Evolutionary conservation across 2,113 vertebrate species (phyloP).

Genomic region (Balaeniceps rex): DNA sequence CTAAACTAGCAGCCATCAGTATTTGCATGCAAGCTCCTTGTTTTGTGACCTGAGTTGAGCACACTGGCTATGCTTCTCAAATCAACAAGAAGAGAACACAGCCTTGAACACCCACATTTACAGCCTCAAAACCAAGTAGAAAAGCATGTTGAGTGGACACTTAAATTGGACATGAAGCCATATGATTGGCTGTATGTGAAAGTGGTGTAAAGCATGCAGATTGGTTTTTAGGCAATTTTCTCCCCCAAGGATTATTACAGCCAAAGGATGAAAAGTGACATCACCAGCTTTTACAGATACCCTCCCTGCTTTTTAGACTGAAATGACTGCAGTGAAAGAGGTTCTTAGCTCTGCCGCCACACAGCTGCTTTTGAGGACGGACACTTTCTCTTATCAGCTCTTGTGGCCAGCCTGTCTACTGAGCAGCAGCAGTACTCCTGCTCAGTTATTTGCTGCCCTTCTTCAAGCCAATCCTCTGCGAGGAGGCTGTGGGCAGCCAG

Average conservation of each 20-base stretch:
- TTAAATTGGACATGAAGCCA: not conserved
- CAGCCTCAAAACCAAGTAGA: not conserved
- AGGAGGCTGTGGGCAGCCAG: not conserved
- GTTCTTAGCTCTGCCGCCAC: not conserved
- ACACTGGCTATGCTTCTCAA: not conserved
- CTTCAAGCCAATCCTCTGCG: not conserved
- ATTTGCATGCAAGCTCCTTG: not conserved
- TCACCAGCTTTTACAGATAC: not conserved
- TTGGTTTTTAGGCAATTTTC: not conserved
- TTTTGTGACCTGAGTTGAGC: not conserved
- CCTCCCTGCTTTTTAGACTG: not conserved
- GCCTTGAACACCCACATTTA: not conserved
- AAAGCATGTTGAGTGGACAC: not conserved
- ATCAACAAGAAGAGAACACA: not conserved
- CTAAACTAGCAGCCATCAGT: not conserved
- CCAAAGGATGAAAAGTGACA: not conserved
- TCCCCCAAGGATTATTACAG: not conserved
- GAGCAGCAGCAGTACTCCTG: not conserved
- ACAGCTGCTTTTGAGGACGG: not conserved
- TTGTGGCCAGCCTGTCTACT: not conserved
- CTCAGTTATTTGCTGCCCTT: not conserved
- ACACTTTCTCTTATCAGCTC: not conserved
- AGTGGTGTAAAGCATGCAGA: not conserved
- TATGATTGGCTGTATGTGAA: not conserved
- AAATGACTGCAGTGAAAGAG: not conserved